phyloP scores from a whole-genome alignment of 1,140 invertebrate species.

The Cepaea nemoralis region DNA sequence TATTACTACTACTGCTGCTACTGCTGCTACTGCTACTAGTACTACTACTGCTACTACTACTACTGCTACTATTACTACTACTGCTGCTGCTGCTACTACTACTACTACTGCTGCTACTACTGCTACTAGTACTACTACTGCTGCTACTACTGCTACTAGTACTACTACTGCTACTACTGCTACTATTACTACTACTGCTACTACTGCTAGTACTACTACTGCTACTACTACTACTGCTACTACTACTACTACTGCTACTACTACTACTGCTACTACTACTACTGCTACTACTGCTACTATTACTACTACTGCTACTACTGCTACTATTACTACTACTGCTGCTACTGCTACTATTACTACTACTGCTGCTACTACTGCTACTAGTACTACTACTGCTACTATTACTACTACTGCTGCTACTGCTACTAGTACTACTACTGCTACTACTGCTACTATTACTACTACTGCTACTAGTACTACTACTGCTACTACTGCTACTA shows the following conservation, averaged over 20 bases:
- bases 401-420: too few relatives aligned
- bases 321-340: conserved; percentile 26
- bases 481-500: too few relatives aligned
- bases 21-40: too few relatives aligned
- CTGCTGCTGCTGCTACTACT: too few relatives aligned
- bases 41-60: too few relatives aligned
- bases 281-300: conserved; percentile 24
- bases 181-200: conserved; percentile 6
- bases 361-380: conserved; percentile 16
- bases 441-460: too few relatives aligned
- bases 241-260: conserved; percentile 20
- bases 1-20: too few relatives aligned
- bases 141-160: background rate
- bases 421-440: too few relatives aligned
- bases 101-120: too few relatives aligned
- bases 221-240: conserved; percentile 22
- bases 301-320: conserved; percentile 26
- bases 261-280: conserved; percentile 29
- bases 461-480: too few relatives aligned
- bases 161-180: conserved; percentile 26
- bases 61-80: too few relatives aligned
- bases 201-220: conserved; percentile 26
- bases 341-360: conserved; percentile 24
- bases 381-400: too few relatives aligned
- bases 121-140: background rate